phyloP scores from a whole-genome alignment of 2,888 invertebrate genomes.

The Anorthoa munda region DNA sequence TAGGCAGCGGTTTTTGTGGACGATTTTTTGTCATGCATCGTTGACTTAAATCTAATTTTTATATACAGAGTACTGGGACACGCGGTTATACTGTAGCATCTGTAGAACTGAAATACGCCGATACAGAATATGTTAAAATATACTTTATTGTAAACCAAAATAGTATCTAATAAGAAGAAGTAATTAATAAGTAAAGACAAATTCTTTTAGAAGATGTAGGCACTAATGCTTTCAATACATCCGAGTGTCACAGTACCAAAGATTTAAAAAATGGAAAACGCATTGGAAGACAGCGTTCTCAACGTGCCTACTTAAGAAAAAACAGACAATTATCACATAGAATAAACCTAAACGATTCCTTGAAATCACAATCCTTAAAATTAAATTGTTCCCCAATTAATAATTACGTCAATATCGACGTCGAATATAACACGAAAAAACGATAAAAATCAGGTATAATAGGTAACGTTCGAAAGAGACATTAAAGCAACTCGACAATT shows the following conservation, averaged over 20 bases:
- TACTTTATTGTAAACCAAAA: too few species aligned
- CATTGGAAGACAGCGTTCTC: constrained; percentile 88
- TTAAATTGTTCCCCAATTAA: constrained; percentile 89
- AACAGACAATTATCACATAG: constrained; percentile 88
- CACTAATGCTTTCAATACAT: constrained; percentile 42
- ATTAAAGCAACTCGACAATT: constrained; percentile 87
- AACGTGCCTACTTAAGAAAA: constrained; percentile 77
- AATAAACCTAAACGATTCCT: constrained; percentile 85
- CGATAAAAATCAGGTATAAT: constrained; percentile 87
- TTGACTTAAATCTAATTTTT: constrained; percentile 78
- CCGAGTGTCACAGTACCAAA: constrained; percentile 44
- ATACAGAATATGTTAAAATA: not conserved
- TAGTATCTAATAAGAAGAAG: not conserved
- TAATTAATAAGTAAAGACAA: constrained; percentile 9
- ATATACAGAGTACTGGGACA: constrained; percentile 76
- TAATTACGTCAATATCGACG: constrained; percentile 83
- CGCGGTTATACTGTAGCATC: constrained; percentile 28
- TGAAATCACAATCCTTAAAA: constrained; percentile 89
- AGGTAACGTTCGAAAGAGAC: constrained; percentile 88
- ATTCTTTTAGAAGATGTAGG: constrained; percentile 17
- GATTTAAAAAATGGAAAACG: constrained; percentile 80
- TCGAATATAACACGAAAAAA: constrained; percentile 82
- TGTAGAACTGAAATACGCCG: not conserved
- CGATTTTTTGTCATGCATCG: constrained; percentile 85
- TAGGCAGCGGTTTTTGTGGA: constrained; percentile 76